Conservation (phyloP, 2,888 invertebrate genomes). For the Neoaliturus tenellus region DNA sequence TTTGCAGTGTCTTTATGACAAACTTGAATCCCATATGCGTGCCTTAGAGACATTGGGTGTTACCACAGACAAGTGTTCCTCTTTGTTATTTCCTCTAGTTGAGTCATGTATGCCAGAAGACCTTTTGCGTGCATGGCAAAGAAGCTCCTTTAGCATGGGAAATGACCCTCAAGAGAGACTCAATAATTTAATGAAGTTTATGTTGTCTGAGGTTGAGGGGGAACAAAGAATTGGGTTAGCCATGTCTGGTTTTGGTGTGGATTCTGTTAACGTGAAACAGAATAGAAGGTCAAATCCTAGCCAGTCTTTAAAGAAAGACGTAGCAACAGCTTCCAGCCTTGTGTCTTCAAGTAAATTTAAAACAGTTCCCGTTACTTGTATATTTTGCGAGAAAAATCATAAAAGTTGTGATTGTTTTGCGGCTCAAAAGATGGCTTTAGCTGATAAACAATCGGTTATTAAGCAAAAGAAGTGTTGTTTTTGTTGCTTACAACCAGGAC, state of each 20-base stretch:
- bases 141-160: no score
- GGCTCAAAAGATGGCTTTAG: background rate
- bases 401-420: background rate
- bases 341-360: no score
- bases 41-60: no score
- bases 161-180: no score
- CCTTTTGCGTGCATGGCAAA: conserved; percentile 63
- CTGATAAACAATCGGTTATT: no score
- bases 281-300: background rate
- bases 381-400: background rate
- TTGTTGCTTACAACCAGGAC: no score
- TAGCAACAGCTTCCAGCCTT: background rate
- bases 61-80: conserved; percentile 64
- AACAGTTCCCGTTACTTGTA: no score
- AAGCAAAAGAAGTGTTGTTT: no score
- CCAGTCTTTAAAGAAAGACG: background rate
- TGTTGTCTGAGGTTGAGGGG: background rate
- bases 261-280: no score
- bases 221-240: background rate
- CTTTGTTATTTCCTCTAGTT: conserved; percentile 68
- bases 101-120: conserved; percentile 68
- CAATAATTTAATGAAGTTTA: no score
- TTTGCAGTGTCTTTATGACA: conserved; percentile 64
- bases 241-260: no score
- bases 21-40: no score